Conservation (phyloP, 2,113 vertebrate species). For the Blennius ocellaris region DNA sequence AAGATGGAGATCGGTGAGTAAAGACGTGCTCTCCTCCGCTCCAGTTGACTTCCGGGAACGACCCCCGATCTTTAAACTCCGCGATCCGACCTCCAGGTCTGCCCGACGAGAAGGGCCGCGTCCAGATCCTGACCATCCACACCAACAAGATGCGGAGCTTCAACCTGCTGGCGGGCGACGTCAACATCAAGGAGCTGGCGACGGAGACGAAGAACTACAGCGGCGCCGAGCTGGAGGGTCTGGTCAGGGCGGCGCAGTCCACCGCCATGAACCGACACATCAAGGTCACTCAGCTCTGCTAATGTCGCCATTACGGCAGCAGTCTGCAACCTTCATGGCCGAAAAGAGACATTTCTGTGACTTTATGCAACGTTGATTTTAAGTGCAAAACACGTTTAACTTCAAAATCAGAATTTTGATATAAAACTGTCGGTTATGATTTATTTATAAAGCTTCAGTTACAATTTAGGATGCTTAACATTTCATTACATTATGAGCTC, state of each 20-base stretch:
- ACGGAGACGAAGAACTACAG: slow-evolving; percentile 98
- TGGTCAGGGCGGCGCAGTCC: slow-evolving; percentile 96
- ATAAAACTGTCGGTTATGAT: too few species aligned
- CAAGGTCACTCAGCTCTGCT: slow-evolving; percentile 84
- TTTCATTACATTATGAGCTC: too few species aligned
- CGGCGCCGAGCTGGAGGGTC: slow-evolving; percentile 95
- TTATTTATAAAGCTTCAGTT: too few species aligned
- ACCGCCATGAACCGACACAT: slow-evolving; percentile 99
- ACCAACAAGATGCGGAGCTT: slow-evolving; percentile 93
- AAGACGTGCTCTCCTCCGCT: not conserved
- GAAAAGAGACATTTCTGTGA: too few species aligned
- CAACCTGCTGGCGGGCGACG: slow-evolving; percentile 87
- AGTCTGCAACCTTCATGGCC: too few species aligned
- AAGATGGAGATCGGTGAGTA: slow-evolving; percentile 97
- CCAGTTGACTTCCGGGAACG: not conserved
- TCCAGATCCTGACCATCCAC: slow-evolving; percentile 98
- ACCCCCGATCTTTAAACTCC: too few species aligned
- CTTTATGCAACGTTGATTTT: too few species aligned
- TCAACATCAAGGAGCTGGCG: slow-evolving; percentile 91
- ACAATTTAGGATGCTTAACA: too few species aligned
- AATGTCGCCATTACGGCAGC: too few species aligned
- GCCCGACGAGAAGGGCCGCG: slow-evolving; percentile 94
- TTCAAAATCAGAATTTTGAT: too few species aligned
- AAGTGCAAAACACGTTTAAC: too few species aligned
- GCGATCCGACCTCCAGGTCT: slow-evolving; percentile 82